A percentile compares a stretch with the other conserved stretches of the same genome.
Evolutionary conservation across 2,888 invertebrate genomes (phyloP).

Genomic region (Axea sp.): DNA sequence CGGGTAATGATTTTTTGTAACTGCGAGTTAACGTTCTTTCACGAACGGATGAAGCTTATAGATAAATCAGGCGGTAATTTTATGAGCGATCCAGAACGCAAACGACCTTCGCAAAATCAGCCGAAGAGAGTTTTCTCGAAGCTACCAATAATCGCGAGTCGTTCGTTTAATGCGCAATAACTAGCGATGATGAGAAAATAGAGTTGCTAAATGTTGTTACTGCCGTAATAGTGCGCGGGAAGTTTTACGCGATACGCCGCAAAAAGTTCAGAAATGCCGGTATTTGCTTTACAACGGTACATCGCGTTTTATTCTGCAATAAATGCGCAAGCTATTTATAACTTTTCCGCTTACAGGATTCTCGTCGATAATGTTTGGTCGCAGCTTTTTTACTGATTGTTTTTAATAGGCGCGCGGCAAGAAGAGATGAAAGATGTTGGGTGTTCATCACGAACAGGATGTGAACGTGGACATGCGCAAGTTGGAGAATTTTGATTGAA

Average conservation of each 20-base stretch:
- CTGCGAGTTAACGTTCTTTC: conserved; percentile 52
- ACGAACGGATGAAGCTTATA: conserved; percentile 37
- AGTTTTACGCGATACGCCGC: conserved; percentile 46
- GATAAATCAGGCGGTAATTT: conserved; percentile 51
- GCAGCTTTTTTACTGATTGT: conserved; percentile 11
- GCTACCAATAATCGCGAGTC: conserved; percentile 56
- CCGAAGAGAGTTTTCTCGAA: conserved; percentile 39
- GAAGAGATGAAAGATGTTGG: conserved; percentile 8
- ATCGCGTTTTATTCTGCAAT: conserved; percentile 51
- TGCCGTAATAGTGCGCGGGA: conserved; percentile 33
- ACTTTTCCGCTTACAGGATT: conserved; percentile 55
- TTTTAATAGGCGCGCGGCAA: conserved; percentile 18
- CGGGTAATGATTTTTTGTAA: conserved; percentile 48
- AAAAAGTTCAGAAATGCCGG: conserved; percentile 48
- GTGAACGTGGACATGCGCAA: too few relatives aligned
- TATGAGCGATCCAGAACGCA: conserved; percentile 45
- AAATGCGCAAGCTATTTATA: conserved; percentile 53
- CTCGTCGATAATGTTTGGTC: conserved; percentile 20
- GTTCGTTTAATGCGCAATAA: conserved; percentile 58
- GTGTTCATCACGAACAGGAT: conserved; percentile 1
- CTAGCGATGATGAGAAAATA: conserved; percentile 59
- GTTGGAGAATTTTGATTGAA: background rate
- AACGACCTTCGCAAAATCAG: conserved; percentile 55
- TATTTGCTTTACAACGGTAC: conserved; percentile 56
- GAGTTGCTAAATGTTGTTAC: conserved; percentile 56